Percentiles rank a stretch among this genome's conserved stretches.
phyloP scores from a whole-genome alignment of 1,140 invertebrate genomes.

The Berghia stephanieae region DNA sequence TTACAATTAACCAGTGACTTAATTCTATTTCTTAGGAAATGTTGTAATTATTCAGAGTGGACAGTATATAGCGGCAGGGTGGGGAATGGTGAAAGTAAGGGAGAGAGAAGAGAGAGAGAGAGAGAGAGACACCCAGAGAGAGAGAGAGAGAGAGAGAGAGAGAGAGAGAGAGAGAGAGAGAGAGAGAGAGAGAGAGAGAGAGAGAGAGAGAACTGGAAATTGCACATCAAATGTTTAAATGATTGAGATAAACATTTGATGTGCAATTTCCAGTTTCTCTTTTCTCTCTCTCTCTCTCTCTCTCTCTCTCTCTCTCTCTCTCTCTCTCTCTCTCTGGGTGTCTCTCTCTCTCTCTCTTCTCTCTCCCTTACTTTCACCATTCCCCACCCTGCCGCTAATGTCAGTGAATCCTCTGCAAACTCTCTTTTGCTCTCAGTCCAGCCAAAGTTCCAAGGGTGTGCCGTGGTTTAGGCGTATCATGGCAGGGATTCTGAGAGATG shows the following conservation, averaged over 20 bases:
- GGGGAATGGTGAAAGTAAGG: background rate
- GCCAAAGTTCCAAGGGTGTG: too few relatives aligned
- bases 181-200: background rate
- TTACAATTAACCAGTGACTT: background rate
- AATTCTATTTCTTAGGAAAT: too few relatives aligned
- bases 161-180: slow-evolving; percentile 5
- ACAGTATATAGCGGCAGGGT: background rate
- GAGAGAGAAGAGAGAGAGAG: slow-evolving; percentile 8
- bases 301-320: background rate
- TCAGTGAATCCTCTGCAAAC: too few relatives aligned
- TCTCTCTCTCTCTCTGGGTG: too few relatives aligned
- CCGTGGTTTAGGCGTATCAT: slow-evolving; percentile 27
- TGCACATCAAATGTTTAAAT: background rate
- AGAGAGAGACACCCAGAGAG: background rate
- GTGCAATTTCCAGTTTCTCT: background rate
- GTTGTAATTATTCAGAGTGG: too few relatives aligned
- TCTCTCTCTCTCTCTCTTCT: slow-evolving; percentile 9
- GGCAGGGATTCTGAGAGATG: slow-evolving; percentile 23
- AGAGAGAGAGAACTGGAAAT: too few relatives aligned
- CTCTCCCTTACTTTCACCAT: background rate
- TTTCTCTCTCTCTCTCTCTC: background rate
- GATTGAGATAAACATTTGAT: background rate
- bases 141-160: too few relatives aligned
- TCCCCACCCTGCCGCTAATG: background rate
- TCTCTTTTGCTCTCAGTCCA: too few relatives aligned